phyloP scores from a whole-genome alignment of 2,113 vertebrate species.

The Pimephales promelas region DNA sequence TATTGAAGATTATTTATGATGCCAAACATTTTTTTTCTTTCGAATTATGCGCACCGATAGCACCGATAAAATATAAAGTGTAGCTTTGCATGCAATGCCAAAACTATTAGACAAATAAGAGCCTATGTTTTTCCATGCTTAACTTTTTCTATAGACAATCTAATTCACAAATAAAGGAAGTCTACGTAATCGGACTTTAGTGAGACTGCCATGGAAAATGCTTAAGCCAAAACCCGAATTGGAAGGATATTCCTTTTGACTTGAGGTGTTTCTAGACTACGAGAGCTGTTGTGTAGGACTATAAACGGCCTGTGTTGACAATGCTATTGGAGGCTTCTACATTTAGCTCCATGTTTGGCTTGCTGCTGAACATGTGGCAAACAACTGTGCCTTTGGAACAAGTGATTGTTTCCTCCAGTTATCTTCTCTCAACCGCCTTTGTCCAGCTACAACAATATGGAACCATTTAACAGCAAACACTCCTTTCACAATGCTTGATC shows the following conservation, averaged over 20 bases:
- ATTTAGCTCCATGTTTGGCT: slow-evolving; percentile 36
- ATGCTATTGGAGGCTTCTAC: slow-evolving; percentile 23
- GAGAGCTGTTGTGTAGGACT: slow-evolving; percentile 39
- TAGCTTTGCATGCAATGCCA: not conserved
- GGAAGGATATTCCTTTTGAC: slow-evolving; percentile 64
- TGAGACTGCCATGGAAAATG: slow-evolving; percentile 44
- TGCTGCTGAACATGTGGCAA: slow-evolving; percentile 31
- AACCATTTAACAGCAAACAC: not conserved
- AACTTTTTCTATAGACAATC: slow-evolving; percentile 38
- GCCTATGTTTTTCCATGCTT: slow-evolving; percentile 32
- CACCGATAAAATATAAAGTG: not conserved
- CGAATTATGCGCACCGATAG: not conserved
- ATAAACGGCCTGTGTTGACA: slow-evolving; percentile 26
- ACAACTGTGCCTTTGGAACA: slow-evolving; percentile 39
- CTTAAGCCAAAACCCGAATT: not conserved
- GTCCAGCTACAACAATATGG: slow-evolving; percentile 28
- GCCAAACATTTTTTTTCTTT: not conserved
- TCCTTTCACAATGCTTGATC: slow-evolving; percentile 18
- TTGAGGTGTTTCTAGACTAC: slow-evolving; percentile 59
- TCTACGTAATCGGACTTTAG: slow-evolving; percentile 28
- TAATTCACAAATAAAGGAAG: slow-evolving; percentile 48
- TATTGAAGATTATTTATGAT: not conserved
- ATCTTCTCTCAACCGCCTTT: slow-evolving; percentile 11
- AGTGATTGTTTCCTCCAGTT: slow-evolving; percentile 38
- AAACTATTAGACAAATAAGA: slow-evolving; percentile 14